phyloP scores from a whole-genome alignment of 1,140 invertebrate species.

The Procambarus virginalis region DNA sequence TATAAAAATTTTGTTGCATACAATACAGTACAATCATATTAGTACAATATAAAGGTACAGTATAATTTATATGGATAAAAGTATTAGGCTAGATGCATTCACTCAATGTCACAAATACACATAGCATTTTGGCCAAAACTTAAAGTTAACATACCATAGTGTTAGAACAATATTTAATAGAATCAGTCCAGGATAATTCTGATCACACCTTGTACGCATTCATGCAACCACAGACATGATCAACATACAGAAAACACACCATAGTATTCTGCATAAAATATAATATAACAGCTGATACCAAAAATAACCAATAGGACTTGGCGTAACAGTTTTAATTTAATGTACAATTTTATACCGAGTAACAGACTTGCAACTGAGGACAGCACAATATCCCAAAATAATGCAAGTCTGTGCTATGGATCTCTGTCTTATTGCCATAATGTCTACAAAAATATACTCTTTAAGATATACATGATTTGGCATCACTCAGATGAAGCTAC shows the following conservation, averaged over 20 bases:
- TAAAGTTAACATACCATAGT: too few species aligned
- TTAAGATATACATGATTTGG: constrained; percentile 49
- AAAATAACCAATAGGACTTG: background rate
- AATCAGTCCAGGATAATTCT: too few species aligned
- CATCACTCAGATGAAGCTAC: constrained; percentile 38
- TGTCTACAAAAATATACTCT: constrained; percentile 61
- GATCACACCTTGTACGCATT: background rate
- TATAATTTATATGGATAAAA: too few species aligned
- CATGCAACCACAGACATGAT: background rate
- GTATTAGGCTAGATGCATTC: too few species aligned
- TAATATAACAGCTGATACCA: background rate
- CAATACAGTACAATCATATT: too few species aligned
- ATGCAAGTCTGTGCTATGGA: constrained; percentile 1
- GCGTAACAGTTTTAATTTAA: background rate
- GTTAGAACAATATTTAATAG: too few species aligned
- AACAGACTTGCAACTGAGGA: background rate
- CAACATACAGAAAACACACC: background rate
- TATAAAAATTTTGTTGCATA: too few species aligned
- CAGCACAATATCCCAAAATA: background rate
- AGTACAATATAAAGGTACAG: too few species aligned
- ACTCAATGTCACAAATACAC: too few species aligned
- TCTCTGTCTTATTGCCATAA: constrained; percentile 52
- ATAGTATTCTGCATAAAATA: background rate
- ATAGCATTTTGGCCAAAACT: too few species aligned
- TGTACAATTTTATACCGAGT: background rate